Evolutionary conservation across 2,113 vertebrate genomes (phyloP).

Genomic region (Tyto alba): DNA sequence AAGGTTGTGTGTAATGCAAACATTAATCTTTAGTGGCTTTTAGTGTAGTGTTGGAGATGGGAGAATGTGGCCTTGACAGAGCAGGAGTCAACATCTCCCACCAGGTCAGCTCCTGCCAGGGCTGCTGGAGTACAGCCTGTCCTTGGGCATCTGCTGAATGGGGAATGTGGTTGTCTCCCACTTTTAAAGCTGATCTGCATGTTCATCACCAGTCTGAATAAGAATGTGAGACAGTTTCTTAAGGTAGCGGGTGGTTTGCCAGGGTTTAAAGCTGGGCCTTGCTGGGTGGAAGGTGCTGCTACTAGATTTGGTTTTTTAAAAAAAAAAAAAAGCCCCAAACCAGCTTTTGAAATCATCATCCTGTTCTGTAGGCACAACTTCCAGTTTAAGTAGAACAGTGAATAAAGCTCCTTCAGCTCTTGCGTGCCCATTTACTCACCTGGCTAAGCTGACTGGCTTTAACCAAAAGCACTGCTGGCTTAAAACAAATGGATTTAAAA

Average conservation of each 20-base stretch:
- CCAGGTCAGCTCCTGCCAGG: background rate
- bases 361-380: background rate
- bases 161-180: background rate
- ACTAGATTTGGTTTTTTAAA: background rate
- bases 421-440: background rate
- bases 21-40: background rate
- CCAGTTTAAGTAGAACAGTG: background rate
- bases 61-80: background rate
- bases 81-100: background rate
- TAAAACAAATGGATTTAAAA: background rate
- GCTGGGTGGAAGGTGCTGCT: background rate
- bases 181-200: background rate
- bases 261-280: background rate
- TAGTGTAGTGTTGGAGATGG: background rate
- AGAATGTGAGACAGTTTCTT: background rate
- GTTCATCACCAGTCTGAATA: background rate
- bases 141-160: background rate
- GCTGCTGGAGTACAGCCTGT: background rate
- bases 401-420: background rate
- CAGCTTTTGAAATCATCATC: background rate
- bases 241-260: background rate
- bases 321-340: background rate
- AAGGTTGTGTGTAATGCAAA: no score
- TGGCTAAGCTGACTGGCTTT: background rate
- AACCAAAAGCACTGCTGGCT: background rate